Percentiles rank a stretch among this genome's conserved stretches.
Evolutionary conservation across 37 sponge, comb jelly and placozoan species (phyloP).

Genomic region (Amphimedon queenslandica): DNA sequence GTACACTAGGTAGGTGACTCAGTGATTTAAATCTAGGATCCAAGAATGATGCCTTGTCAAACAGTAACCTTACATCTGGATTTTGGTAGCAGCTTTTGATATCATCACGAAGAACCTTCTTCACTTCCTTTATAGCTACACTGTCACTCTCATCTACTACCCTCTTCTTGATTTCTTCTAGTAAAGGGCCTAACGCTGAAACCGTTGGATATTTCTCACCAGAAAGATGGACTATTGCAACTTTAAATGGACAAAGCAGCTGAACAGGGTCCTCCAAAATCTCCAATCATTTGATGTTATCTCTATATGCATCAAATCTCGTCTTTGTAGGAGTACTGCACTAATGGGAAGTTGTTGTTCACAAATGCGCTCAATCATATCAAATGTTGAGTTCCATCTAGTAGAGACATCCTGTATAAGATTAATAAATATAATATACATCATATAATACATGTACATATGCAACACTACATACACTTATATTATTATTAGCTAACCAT

Average conservation of each 20-base stretch:
- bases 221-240: conserved; percentile 19
- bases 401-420: conserved; percentile 29
- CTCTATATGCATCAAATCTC: conserved; percentile 11
- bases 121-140: no score
- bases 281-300: conserved; percentile 24
- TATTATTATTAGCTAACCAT: no score
- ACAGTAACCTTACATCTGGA: no score
- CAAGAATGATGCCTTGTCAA: no score
- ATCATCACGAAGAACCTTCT: no score
- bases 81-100: no score
- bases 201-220: conserved; percentile 27
- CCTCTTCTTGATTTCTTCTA: conserved; percentile 8
- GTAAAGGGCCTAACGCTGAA: conserved; percentile 18
- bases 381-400: conserved; percentile 26
- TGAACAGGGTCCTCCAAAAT: conserved; percentile 14
- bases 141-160: conserved; percentile 5
- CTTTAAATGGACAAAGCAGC: conserved; percentile 18
- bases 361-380: conserved; percentile 18
- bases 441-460: no score
- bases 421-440: no score
- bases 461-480: no score
- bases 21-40: no score
- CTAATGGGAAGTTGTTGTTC: conserved; percentile 30
- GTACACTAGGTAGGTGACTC: no score
- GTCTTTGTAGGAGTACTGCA: conserved; percentile 20